Evolutionary conservation across 1,140 invertebrate species (phyloP).

Genomic region (Bombus pascuorum): DNA sequence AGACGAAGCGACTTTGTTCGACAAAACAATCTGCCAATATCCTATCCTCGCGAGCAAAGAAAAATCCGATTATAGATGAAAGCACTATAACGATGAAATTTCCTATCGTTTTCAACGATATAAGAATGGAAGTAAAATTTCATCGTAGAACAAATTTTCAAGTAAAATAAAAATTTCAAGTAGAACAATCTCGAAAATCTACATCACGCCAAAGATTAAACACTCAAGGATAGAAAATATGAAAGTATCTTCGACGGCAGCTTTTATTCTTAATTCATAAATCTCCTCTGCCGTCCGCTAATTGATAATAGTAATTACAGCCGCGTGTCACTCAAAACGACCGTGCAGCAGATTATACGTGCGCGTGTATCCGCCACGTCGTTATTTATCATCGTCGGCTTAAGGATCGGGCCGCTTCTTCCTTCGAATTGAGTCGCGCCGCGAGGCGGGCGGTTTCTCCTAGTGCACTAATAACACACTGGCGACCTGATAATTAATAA

Average conservation of each 20-base stretch:
- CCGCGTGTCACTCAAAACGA: slow-evolving; percentile 73
- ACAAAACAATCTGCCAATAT: too few relatives aligned
- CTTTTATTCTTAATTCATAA: slow-evolving; percentile 45
- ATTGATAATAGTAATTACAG: slow-evolving; percentile 80
- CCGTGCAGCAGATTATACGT: slow-evolving; percentile 59
- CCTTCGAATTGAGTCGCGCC: slow-evolving; percentile 42
- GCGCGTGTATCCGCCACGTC: slow-evolving; percentile 45
- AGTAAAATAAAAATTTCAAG: too few relatives aligned
- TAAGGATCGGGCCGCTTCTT: slow-evolving; percentile 53
- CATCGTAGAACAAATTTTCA: too few relatives aligned
- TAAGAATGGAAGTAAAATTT: too few relatives aligned
- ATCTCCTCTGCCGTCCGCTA: slow-evolving; percentile 36
- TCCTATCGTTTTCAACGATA: too few relatives aligned
- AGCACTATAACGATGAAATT: too few relatives aligned
- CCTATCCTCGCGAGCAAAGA: too few relatives aligned
- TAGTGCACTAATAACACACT: slow-evolving; percentile 79
- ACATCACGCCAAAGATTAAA: too few relatives aligned
- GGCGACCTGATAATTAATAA: slow-evolving; percentile 80
- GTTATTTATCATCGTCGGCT: slow-evolving; percentile 77
- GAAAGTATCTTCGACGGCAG: not conserved
- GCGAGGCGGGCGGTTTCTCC: slow-evolving; percentile 76
- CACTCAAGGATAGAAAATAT: not conserved
- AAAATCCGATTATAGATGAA: too few relatives aligned
- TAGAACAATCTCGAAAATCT: too few relatives aligned
- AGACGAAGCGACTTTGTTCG: not conserved